Base-by-base conservation (phyloP, 2,797 vertebrate species). In the Mastacembelus armatus region DNA sequence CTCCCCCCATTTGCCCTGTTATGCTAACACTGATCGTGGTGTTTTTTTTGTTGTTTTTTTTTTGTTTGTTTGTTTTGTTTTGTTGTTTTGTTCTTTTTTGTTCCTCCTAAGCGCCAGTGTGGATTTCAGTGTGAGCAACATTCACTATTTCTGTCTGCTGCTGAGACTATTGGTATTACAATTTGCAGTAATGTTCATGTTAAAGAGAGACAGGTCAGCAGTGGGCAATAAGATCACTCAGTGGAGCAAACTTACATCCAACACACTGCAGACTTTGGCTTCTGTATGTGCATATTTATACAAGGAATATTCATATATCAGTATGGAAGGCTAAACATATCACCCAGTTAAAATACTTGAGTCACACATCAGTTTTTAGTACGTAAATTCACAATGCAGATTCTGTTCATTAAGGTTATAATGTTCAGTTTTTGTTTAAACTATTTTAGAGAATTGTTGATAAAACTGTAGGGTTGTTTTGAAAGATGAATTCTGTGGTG, bases 81-180 rank as follows among this genome's bases (percentile, higher is more conserved):
- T n/a, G n/a, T n/a, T n/a, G n/a, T n/a, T n/a, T n/a, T n/a, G n/a
- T n/a, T n/a, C n/a, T 45, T 21, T 70, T 36, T 45, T 10, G 4
- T 22, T 16, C 39, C 44, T 54, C 21, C 49, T 45, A 59, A 83
- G 72, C 78, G 67, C 67, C 61, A 70, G 84, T 85, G 73, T 85
- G 44, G 52, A 78, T 89, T 85, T 84, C 73, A 75, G 29, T 65
- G 67, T 71, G 35, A 71, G n/a, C 58, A 30, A 59, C 57, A 49
- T 77, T 77, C 39, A 73, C 74, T 84, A 77, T 86, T 90, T 89
- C 69, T 78, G 77, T 74, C 71, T 35, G 29, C 55, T 75, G 59
- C 65, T 65, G 65, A 73, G 59, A 63, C 54, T 56, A 27, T 73
- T 44, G 61, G 78, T 78, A 50, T 57, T 40, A 59, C n/a, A n/a